Conservation (phyloP, 2,113 vertebrate species). For the Zosterops japonicus region DNA sequence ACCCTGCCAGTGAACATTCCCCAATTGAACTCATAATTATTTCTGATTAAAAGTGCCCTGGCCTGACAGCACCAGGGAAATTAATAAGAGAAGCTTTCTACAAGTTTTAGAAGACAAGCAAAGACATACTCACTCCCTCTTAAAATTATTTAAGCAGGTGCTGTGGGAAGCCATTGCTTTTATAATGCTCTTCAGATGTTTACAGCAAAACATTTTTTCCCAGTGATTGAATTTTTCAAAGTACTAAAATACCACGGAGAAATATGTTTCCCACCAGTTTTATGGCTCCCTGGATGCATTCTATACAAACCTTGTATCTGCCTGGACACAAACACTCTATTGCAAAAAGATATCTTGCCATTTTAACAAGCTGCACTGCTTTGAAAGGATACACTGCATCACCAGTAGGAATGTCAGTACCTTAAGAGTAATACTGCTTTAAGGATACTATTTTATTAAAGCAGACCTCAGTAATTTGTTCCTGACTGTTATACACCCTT, state of each 20-base stretch:
- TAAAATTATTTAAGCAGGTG: slow-evolving; percentile 74
- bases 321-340: slow-evolving; percentile 66
- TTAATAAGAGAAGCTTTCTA: slow-evolving; percentile 52
- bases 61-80: slow-evolving; percentile 47
- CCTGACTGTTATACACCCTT: slow-evolving; percentile 65
- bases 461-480: slow-evolving; percentile 67
- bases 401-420: slow-evolving; percentile 51
- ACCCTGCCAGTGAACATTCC: background rate
- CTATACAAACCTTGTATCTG: slow-evolving; percentile 67
- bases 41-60: slow-evolving; percentile 46
- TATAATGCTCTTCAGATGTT: slow-evolving; percentile 76
- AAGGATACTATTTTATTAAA: slow-evolving; percentile 73
- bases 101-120: slow-evolving; percentile 35
- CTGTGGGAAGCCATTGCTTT: slow-evolving; percentile 68
- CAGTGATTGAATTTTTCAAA: slow-evolving; percentile 76
- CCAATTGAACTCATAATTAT: slow-evolving; percentile 42
- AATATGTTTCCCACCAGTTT: slow-evolving; percentile 75
- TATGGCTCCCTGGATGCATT: slow-evolving; percentile 68
- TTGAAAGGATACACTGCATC: slow-evolving; percentile 33
- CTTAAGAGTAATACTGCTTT: slow-evolving; percentile 65
- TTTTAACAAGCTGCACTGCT: slow-evolving; percentile 62
- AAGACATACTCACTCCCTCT: slow-evolving; percentile 41
- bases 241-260: slow-evolving; percentile 73
- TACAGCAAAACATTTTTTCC: slow-evolving; percentile 77
- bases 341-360: slow-evolving; percentile 64